These are phyloP conservation scores for Drosophila melanica DNA, from an alignment of 1,140 invertebrate genomes.

Conservation along the genomic window DNA sequence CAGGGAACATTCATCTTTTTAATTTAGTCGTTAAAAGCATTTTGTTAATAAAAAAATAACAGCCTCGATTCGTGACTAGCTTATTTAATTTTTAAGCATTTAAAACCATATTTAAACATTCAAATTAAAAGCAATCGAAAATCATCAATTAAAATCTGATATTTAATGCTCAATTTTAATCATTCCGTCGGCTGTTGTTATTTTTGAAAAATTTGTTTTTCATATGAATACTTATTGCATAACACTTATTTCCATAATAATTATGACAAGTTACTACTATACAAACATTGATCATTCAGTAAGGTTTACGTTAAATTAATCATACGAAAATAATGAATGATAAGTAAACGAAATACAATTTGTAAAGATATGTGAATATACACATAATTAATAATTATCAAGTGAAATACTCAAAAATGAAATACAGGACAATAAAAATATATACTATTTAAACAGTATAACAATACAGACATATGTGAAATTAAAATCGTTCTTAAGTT, in stretches of 20 bases:
- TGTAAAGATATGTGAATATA: constrained; percentile 22
- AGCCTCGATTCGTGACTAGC: not conserved
- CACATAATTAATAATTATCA: constrained; percentile 34
- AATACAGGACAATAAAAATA: constrained; percentile 67
- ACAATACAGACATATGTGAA: constrained; percentile 6
- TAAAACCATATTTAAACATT: no score
- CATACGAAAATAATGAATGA: constrained; percentile 10
- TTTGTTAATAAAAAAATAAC: not conserved
- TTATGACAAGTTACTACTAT: constrained; percentile 12
- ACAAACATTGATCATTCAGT: constrained; percentile 1
- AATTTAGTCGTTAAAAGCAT: not conserved
- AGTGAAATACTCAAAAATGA: constrained; percentile 62
- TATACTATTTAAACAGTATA: constrained; percentile 32
- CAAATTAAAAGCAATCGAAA: not conserved
- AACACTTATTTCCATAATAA: constrained; percentile 1
- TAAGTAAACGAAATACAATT: constrained; percentile 26
- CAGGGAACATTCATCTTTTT: constrained; percentile 26
- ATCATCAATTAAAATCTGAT: no score
- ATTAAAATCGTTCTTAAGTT: constrained; percentile 52
- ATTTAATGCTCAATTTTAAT: no score
- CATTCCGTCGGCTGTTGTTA: no score
- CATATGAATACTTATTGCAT: not conserved
- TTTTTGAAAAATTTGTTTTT: no score
- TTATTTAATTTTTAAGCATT: no score
- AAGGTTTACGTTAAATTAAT: constrained; percentile 22